Evolutionary conservation across 2,888 invertebrate genomes (phyloP).

Genomic region (Plebejus melissa): DNA sequence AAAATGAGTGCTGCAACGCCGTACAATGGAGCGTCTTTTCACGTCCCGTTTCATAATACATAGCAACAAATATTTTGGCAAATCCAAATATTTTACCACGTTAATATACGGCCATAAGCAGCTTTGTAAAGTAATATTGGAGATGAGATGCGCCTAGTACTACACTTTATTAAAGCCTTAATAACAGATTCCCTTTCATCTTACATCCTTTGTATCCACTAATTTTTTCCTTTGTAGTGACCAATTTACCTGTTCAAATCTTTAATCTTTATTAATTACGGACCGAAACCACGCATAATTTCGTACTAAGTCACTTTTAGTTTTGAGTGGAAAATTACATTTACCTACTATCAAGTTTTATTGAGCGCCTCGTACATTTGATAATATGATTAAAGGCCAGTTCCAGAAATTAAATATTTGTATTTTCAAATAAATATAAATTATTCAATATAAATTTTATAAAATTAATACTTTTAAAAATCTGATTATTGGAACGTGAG

Average conservation of each 20-base stretch:
- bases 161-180: neutral
- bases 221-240: neutral
- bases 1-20: too few species aligned
- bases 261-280: neutral
- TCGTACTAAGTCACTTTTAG: neutral
- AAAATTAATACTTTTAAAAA: too few species aligned
- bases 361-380: too few species aligned
- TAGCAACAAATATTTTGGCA: neutral
- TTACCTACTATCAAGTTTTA: too few species aligned
- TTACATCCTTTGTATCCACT: neutral
- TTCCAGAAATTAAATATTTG: too few species aligned
- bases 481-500: too few species aligned
- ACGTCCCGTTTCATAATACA: too few species aligned
- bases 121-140: slow-evolving; percentile 2
- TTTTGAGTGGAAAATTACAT: neutral
- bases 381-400: neutral
- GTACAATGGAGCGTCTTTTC: too few species aligned
- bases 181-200: neutral
- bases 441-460: too few species aligned
- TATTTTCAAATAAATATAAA: too few species aligned
- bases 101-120: neutral
- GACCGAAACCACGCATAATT: neutral
- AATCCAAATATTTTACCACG: neutral
- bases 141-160: neutral
- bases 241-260: neutral